Evolutionary conservation across 2,888 invertebrate species (phyloP), one percentile per base, ranked within the genome.

Genomic region (Cecidostiba fungosa): DNA sequence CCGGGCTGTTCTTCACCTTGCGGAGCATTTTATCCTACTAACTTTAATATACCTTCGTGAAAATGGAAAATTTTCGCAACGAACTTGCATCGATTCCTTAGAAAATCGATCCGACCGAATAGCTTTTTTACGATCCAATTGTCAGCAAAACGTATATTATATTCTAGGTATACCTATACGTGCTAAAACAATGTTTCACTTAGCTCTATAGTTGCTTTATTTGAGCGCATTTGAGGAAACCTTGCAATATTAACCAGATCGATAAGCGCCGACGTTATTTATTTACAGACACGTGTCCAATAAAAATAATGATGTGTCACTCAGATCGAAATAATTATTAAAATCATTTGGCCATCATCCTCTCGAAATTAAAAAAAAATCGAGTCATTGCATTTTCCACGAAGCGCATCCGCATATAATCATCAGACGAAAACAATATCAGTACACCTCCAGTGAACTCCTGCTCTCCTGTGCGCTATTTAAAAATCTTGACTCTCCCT

Each of bases 401-500:
- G 54, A 54, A n/a, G 1, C 19, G n/a, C n/a, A 50, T 50, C 16
- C 50, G 50, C 16, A n/a, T 54, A 54, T n/a, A n/a, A n/a, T n/a
- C n/a, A 16, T n/a, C 19, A 4, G 19, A 54, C 19, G 19, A n/a
- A 54, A n/a, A 54, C 54, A 54, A 16, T n/a, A 16, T 5, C 54
- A 47, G 16, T n/a, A 0, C 4, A 3, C n/a, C 19, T n/a, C n/a
- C n/a, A n/a, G 54, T 3, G 54, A 26, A 1, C 36, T 50, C 26
- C 32, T 76, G 69, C 16, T 82, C 10, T 82, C 70, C 70, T 73
- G 70, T 54, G 26, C 66, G 43, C 74, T 76, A 72, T 74, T 84
- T 79, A 29, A 79, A 84, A 84, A 79, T 84, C 72, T 72, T 62
- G 66, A 66, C n/a, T n/a, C 70, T 78, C 78, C 72, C 32, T 70